phyloP scores from a whole-genome alignment of 1,140 invertebrate species.

The Cyclina sinensis region DNA sequence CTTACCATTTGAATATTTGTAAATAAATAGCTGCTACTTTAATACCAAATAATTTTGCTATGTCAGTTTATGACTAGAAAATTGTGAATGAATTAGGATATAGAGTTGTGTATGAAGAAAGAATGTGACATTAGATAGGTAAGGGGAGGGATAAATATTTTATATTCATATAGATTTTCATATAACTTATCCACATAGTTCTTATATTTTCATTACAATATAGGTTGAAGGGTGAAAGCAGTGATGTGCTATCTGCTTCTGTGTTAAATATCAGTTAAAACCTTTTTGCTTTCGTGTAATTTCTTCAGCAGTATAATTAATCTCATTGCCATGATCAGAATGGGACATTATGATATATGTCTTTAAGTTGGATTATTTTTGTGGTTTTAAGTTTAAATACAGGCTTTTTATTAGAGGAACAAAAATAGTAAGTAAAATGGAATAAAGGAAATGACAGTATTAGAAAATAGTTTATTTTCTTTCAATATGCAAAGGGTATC shows the following conservation, averaged over 20 bases:
- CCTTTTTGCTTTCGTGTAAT: too few species aligned
- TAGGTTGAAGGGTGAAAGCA: not conserved
- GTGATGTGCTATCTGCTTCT: too few species aligned
- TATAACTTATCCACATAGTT: not conserved
- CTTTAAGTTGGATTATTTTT: not conserved
- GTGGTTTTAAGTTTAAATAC: not conserved
- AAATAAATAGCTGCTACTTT: conserved; percentile 22
- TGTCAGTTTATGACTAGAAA: conserved; percentile 15
- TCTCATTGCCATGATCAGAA: conserved; percentile 6
- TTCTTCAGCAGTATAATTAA: not conserved
- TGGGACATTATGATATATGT: not conserved
- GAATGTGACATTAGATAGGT: conserved; percentile 25
- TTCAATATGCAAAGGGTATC: too few species aligned
- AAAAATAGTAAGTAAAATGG: too few species aligned
- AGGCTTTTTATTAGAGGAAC: too few species aligned
- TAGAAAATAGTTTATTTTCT: too few species aligned
- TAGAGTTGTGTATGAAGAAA: conserved; percentile 11
- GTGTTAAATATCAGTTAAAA: too few species aligned
- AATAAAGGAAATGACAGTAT: too few species aligned
- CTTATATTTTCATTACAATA: not conserved
- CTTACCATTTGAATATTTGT: conserved; percentile 29
- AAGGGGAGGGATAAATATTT: conserved; percentile 11
- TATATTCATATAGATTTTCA: not conserved
- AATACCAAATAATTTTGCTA: conserved; percentile 8
- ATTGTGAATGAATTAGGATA: conserved; percentile 21